Evolutionary conservation across 2,888 invertebrate genomes (phyloP), one percentile per base, ranked within the genome.

Genomic region (Ormyrus pomaceus): DNA sequence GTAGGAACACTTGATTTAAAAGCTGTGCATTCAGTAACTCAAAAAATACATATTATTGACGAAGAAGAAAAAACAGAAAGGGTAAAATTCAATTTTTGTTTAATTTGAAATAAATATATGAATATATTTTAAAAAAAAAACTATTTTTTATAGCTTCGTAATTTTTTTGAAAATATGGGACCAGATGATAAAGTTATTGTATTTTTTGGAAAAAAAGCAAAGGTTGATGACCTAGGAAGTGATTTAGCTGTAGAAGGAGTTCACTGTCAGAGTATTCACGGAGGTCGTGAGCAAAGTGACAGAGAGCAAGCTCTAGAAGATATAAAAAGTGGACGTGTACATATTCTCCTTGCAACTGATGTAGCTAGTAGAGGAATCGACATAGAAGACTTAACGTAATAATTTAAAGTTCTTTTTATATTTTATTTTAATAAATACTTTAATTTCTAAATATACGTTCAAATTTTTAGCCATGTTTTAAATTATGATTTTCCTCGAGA

Each of bases 301-400:
- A 92, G 96, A 56, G 96, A 96, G 86, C 95, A 95, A 87, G 98
- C 98, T 6, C 92, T 99, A 7, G 93, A 93, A 45, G 97, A 98
- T 86, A 95, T 99, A 86, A 94, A 95, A 83, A 93, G 93, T 76
- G 97, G 98, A 0, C 91, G 92, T 1, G 96, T 96, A 0, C 94
- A 93, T 82, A 96, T 99, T 84, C 92, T 99, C 46, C 94, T 99
- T 72, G 98, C 98, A 0, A 99, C 99, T 0, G 99, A 99, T 92
- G 96, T 99, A 0, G 98, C 98, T 4, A 97, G 98, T 6, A 93
- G 99, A 83, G 99, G 99, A 1, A 94, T 99, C 73, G 99, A 99
- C 88, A 97, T 97, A 73, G 95, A 95, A 86, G 96, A 97, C 87
- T 93, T 97, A 9, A 96, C 96, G 91, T 96, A 90, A 79, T 59